A percentile compares a stretch with the other conserved stretches of the same genome.
Conservation (phyloP, 2,888 invertebrate genomes). For the Bellardia bayeri region DNA sequence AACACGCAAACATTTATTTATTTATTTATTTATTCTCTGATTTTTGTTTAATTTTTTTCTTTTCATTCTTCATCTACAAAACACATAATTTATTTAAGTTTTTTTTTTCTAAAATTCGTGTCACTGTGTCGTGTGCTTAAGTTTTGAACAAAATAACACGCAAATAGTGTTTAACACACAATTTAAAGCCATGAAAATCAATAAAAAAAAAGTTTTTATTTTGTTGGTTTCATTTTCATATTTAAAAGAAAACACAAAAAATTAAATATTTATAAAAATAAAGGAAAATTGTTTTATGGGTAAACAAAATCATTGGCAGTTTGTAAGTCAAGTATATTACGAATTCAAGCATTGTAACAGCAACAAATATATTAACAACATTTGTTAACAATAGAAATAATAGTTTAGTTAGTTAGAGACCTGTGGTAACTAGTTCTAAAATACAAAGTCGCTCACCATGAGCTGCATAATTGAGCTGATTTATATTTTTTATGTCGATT, state of each 20-base stretch:
- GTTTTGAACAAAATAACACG: slow-evolving; percentile 57
- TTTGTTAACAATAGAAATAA: slow-evolving; percentile 13
- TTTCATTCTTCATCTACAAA: slow-evolving; percentile 20
- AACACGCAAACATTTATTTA: slow-evolving; percentile 54
- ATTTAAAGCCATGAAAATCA: slow-evolving; percentile 48
- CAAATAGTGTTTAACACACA: slow-evolving; percentile 58
- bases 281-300: slow-evolving; percentile 20
- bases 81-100: slow-evolving; percentile 35
- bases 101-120: slow-evolving; percentile 65
- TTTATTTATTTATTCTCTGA: slow-evolving; percentile 23
- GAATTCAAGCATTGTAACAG: background rate
- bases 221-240: slow-evolving; percentile 18
- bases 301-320: slow-evolving; percentile 39
- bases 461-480: slow-evolving; percentile 41
- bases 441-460: slow-evolving; percentile 56
- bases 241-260: slow-evolving; percentile 23
- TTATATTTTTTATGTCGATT: slow-evolving; percentile 10
- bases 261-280: slow-evolving; percentile 28
- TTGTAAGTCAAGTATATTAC: slow-evolving; percentile 14
- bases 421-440: background rate
- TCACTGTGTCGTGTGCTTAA: slow-evolving; percentile 72
- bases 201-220: slow-evolving; percentile 31
- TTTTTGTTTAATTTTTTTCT: slow-evolving; percentile 17
- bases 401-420: slow-evolving; percentile 2
- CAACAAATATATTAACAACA: background rate